Evolutionary conservation across 1,140 invertebrate genomes (phyloP).

Genomic region (Ips typographus): DNA sequence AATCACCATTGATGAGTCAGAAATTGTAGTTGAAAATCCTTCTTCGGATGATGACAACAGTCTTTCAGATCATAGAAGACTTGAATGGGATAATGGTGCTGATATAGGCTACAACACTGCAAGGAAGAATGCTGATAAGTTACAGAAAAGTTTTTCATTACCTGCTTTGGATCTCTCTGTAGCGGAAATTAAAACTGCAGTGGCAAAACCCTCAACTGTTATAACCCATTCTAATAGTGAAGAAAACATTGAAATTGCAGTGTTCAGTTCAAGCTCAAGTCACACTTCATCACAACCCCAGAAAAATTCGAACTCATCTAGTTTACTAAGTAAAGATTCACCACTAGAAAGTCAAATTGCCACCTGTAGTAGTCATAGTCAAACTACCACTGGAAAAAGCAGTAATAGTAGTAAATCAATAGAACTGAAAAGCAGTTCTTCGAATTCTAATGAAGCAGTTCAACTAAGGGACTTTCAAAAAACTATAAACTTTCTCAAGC

Average conservation of each 20-base stretch:
- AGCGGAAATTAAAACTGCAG: background rate
- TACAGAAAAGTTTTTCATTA: slow-evolving; percentile 45
- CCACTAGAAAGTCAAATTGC: background rate
- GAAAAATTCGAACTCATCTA: background rate
- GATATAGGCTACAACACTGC: slow-evolving; percentile 67
- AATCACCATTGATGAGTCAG: slow-evolving; percentile 12
- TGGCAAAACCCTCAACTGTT: slow-evolving; percentile 5
- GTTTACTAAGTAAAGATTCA: background rate
- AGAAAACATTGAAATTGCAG: slow-evolving; percentile 6
- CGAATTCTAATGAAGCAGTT: slow-evolving; percentile 3
- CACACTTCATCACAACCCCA: background rate
- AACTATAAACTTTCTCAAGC: slow-evolving; percentile 36
- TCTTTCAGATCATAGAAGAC: slow-evolving; percentile 55
- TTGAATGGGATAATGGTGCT: slow-evolving; percentile 77
- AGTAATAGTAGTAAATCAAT: background rate
- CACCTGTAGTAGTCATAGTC: background rate
- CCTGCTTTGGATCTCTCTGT: slow-evolving; percentile 35
- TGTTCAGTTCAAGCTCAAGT: slow-evolving; percentile 14
- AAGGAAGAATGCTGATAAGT: slow-evolving; percentile 12
- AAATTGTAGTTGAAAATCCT: slow-evolving; percentile 20
- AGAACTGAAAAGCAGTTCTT: slow-evolving; percentile 12
- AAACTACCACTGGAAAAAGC: background rate
- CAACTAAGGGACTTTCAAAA: slow-evolving; percentile 14
- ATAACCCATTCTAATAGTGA: slow-evolving; percentile 4
- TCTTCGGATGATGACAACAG: slow-evolving; percentile 44